Conservation (phyloP, 2,113 vertebrate species). For the Pipra filicauda region DNA sequence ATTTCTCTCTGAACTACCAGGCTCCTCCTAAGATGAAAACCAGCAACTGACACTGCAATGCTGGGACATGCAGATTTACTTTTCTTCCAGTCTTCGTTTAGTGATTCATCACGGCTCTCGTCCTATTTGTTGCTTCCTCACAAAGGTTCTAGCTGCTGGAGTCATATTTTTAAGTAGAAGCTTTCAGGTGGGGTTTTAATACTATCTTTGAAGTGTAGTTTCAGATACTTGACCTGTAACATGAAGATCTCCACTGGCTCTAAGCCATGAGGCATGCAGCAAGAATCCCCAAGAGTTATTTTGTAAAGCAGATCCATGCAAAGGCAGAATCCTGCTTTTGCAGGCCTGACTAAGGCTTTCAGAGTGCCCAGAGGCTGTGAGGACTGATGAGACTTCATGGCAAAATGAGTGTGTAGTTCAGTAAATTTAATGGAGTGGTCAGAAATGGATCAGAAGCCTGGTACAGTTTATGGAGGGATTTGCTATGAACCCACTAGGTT, state of each 20-base stretch:
- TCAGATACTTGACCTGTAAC: background rate
- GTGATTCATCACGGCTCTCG: background rate
- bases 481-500: background rate
- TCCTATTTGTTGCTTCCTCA: background rate
- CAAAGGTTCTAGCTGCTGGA: background rate
- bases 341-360: background rate
- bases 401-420: background rate
- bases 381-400: background rate
- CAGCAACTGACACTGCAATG: background rate
- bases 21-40: background rate
- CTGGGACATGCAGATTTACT: background rate
- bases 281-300: background rate
- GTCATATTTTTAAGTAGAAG: background rate
- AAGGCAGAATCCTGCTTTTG: background rate
- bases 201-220: background rate
- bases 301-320: background rate
- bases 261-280: background rate
- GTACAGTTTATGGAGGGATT: background rate
- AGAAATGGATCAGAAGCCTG: background rate
- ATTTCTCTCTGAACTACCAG: background rate
- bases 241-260: background rate
- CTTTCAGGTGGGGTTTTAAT: background rate
- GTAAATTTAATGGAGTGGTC: background rate
- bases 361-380: background rate
- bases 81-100: background rate